Conservation (phyloP, 2,113 vertebrate genomes). For the Charina bottae region DNA sequence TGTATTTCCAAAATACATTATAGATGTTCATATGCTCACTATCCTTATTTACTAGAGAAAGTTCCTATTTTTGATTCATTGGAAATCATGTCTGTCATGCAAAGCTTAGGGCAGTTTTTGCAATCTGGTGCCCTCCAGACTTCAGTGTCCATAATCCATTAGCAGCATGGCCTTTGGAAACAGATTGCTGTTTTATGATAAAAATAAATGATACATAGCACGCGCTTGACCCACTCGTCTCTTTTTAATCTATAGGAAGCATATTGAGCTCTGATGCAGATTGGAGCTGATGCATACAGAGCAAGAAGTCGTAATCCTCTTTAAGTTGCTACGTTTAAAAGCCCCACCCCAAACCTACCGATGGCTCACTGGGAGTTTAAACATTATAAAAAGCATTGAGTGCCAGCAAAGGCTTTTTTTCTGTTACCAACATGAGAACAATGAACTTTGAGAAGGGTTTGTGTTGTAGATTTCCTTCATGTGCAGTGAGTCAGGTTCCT, state of each 20-base stretch:
- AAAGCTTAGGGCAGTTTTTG: not conserved
- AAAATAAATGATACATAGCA: not conserved
- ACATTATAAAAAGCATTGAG: not conserved
- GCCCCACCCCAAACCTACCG: not conserved
- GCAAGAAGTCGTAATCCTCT: not conserved
- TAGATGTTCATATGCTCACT: not conserved
- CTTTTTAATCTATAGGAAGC: not conserved
- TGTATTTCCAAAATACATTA: slow-evolving; percentile 9
- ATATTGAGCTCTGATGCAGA: not conserved
- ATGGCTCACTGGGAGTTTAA: not conserved
- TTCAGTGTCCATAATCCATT: not conserved
- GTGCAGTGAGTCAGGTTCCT: not conserved
- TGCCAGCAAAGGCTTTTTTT: not conserved
- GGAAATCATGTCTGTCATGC: not conserved
- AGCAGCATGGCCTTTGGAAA: not conserved
- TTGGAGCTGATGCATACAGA: not conserved
- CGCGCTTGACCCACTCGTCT: not conserved
- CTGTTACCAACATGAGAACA: not conserved
- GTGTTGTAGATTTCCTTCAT: not conserved
- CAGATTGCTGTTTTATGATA: not conserved
- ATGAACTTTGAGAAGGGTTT: not conserved
- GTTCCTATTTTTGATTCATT: not conserved
- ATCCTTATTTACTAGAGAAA: not conserved
- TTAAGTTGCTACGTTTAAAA: not conserved
- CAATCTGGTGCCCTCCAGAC: not conserved